Evolutionary conservation across 1,140 invertebrate species (phyloP).

Genomic region (Drosophila murphyi): DNA sequence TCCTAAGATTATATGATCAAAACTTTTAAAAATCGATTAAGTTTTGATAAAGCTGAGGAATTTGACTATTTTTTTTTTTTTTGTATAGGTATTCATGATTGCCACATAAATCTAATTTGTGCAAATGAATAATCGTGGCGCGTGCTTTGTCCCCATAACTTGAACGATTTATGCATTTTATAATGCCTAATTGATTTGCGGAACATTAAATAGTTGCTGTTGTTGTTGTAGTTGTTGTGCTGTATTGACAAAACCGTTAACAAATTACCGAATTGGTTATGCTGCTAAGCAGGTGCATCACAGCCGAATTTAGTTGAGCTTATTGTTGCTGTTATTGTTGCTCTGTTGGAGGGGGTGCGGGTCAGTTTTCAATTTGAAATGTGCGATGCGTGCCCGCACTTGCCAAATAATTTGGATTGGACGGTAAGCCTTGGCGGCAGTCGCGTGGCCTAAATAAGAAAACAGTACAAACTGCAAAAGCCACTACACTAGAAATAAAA

Average conservation of each 20-base stretch:
- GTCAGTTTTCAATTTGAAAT: conserved; percentile 63
- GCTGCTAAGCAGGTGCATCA: conserved; percentile 52
- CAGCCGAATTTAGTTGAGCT: conserved; percentile 38
- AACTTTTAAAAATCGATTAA: too few relatives aligned
- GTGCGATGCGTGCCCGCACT: conserved; percentile 69
- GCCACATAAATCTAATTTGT: conserved; percentile 32
- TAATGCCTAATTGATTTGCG: conserved; percentile 72
- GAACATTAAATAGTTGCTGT: conserved; percentile 41
- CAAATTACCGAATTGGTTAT: conserved; percentile 47
- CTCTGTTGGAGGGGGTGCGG: conserved; percentile 16
- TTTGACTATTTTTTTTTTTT: too few relatives aligned
- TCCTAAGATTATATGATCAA: too few relatives aligned
- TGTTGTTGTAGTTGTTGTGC: not conserved
- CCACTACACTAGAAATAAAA: conserved; percentile 19
- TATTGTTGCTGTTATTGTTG: conserved; percentile 44
- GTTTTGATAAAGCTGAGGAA: too few relatives aligned
- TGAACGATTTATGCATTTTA: conserved; percentile 62
- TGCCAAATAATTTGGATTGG: conserved; percentile 71
- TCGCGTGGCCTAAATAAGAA: conserved; percentile 76
- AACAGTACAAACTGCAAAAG: conserved; percentile 32
- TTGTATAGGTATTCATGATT: not conserved
- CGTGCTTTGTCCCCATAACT: conserved; percentile 54
- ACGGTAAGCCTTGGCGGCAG: conserved; percentile 61
- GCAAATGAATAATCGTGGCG: conserved; percentile 40
- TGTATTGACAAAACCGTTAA: conserved; percentile 13